Conservation (phyloP, 92 coral and sea anemone genomes). For the Micromussa lordhowensis region DNA sequence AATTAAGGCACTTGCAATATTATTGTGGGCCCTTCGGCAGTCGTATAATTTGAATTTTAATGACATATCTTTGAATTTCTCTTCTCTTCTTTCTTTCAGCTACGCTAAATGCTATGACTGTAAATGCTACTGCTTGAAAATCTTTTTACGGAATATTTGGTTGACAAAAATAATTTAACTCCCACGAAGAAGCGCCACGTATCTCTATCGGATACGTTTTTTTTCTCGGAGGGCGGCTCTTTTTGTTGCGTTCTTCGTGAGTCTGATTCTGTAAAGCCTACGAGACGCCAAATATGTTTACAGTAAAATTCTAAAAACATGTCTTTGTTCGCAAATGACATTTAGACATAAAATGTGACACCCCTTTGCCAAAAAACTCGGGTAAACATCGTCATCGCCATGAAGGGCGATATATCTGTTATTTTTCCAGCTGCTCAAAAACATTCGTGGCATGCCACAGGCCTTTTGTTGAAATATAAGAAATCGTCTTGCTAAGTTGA, state of each 20-base stretch:
- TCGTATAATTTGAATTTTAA: background rate
- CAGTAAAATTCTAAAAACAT: background rate
- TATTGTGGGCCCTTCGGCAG: background rate
- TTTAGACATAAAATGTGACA: constrained; percentile 12
- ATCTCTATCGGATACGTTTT: background rate
- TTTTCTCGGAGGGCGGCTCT: background rate
- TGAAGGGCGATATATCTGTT: constrained; percentile 9
- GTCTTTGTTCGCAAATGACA: background rate
- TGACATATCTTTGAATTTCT: background rate
- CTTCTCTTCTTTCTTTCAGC: background rate
- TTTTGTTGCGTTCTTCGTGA: background rate
- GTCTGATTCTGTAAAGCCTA: background rate
- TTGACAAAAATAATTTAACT: background rate
- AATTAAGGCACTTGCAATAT: background rate
- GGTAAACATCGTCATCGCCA: background rate
- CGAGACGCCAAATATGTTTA: background rate
- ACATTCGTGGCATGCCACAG: background rate
- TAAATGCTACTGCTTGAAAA: background rate
- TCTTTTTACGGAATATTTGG: background rate
- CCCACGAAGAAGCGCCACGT: background rate
- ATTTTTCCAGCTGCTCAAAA: constrained; percentile 13
- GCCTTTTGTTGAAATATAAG: background rate
- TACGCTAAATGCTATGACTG: background rate
- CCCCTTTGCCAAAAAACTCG: background rate
- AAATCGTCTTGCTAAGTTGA: background rate